These are phyloP conservation scores for Achlya flavicornis DNA, from an alignment of 2,888 invertebrate species.

Conservation along the genomic window DNA sequence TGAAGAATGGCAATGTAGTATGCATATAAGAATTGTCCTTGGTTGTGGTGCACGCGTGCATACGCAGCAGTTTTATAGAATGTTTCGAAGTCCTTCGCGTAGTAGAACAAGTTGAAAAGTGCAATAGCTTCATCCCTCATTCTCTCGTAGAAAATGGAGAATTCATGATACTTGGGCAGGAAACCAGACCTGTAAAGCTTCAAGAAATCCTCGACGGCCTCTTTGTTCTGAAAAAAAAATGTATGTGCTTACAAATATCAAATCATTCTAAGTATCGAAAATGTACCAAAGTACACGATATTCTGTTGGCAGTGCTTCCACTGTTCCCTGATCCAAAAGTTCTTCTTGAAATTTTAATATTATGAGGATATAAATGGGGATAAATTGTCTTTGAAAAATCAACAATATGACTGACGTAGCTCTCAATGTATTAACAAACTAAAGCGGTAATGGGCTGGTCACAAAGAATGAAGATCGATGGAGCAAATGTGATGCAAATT, in stretches of 20 bases:
- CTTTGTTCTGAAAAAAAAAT: conserved; percentile 62
- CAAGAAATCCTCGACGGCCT: conserved; percentile 73
- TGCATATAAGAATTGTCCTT: conserved; percentile 85
- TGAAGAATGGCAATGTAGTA: conserved; percentile 84
- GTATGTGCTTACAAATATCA: neutral
- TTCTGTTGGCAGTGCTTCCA: too few relatives aligned
- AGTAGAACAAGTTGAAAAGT: conserved; percentile 83
- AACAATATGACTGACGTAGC: too few relatives aligned
- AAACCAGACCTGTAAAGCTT: conserved; percentile 69
- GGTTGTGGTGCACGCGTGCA: conserved; percentile 84
- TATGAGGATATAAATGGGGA: too few relatives aligned
- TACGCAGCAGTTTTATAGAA: conserved; percentile 84
- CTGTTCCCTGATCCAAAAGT: too few relatives aligned
- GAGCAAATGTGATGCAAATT: too few relatives aligned
- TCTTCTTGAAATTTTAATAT: too few relatives aligned
- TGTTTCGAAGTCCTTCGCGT: conserved; percentile 84
- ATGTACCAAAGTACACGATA: too few relatives aligned
- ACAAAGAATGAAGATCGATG: too few relatives aligned
- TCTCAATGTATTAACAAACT: too few relatives aligned
- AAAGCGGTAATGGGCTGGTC: too few relatives aligned
- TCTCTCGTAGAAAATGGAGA: conserved; percentile 76
- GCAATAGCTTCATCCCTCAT: conserved; percentile 77
- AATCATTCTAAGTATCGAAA: neutral
- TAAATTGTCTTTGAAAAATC: too few relatives aligned
- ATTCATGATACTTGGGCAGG: conserved; percentile 75